These are phyloP conservation scores for Drosophila arizonae DNA, from an alignment of 1,140 invertebrate species.

Conservation along the genomic window DNA sequence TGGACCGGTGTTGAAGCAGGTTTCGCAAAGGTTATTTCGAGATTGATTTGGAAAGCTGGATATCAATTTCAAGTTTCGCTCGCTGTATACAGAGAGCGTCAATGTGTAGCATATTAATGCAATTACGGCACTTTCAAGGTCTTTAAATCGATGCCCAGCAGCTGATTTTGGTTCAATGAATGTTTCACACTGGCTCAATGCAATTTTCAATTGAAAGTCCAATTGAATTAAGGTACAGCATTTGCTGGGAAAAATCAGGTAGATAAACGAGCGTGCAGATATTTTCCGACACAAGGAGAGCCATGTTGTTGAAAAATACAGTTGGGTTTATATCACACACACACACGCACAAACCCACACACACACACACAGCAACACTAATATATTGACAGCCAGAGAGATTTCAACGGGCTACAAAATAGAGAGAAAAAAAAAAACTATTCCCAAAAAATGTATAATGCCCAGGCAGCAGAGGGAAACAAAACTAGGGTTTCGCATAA, in stretches of 20 bases:
- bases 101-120: too few species aligned
- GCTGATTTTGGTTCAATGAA: too few species aligned
- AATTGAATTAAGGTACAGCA: slow-evolving; percentile 1
- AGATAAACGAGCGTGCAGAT: slow-evolving; percentile 3
- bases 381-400: slow-evolving; percentile 55
- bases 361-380: neutral
- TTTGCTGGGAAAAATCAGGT: neutral
- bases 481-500: slow-evolving; percentile 27
- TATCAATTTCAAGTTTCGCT: too few species aligned
- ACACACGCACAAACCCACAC: slow-evolving; percentile 9
- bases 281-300: slow-evolving; percentile 27
- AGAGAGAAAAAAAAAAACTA: neutral
- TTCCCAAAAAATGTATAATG: neutral
- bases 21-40: too few species aligned
- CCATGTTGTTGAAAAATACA: slow-evolving; percentile 18
- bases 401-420: slow-evolving; percentile 53
- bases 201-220: neutral
- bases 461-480: slow-evolving; percentile 9
- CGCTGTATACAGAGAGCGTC: too few species aligned
- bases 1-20: too few species aligned
- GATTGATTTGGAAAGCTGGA: too few species aligned
- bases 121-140: too few species aligned
- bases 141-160: too few species aligned
- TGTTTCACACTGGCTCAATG: neutral
- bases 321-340: slow-evolving; percentile 26